These are phyloP conservation scores for Eidolon dupreanum DNA, from an alignment of 2,797 vertebrate genomes.

Conservation along the genomic window DNA sequence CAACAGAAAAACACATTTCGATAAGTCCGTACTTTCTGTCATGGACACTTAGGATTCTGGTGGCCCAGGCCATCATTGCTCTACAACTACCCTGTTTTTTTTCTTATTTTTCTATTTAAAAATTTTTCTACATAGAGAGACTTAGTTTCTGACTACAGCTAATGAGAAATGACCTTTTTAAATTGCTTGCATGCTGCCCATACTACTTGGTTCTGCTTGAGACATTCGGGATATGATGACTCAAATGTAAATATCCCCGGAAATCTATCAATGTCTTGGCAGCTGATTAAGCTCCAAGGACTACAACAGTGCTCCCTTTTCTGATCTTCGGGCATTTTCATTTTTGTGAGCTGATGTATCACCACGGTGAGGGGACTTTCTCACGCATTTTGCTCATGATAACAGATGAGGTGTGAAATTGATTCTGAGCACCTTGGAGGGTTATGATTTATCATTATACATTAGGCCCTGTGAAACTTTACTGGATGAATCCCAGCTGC, in stretches of 20 bases:
- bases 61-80: not conserved
- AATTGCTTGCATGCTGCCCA: conserved; percentile 47
- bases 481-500: conserved; percentile 42
- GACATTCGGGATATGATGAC: conserved; percentile 54
- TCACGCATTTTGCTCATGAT: conserved; percentile 77
- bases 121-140: conserved; percentile 10
- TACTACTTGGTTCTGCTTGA: conserved; percentile 7
- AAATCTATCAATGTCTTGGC: conserved; percentile 77
- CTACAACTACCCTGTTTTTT: not conserved
- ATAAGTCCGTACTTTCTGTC: not conserved
- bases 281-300: conserved; percentile 76
- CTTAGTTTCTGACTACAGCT: not conserved
- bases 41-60: not conserved
- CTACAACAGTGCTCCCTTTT: conserved; percentile 75
- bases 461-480: conserved; percentile 50
- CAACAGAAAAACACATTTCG: not conserved
- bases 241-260: conserved; percentile 71
- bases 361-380: conserved; percentile 62
- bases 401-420: conserved; percentile 84
- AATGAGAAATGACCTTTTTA: conserved; percentile 64
- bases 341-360: conserved; percentile 79
- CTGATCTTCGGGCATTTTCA: conserved; percentile 79
- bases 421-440: conserved; percentile 76
- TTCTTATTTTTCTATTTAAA: not conserved
- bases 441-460: conserved; percentile 78